Evolutionary conservation across 2,797 vertebrate species (phyloP), one percentile per base, ranked within the genome.

Genomic region (Chloroceryle amazona): DNA sequence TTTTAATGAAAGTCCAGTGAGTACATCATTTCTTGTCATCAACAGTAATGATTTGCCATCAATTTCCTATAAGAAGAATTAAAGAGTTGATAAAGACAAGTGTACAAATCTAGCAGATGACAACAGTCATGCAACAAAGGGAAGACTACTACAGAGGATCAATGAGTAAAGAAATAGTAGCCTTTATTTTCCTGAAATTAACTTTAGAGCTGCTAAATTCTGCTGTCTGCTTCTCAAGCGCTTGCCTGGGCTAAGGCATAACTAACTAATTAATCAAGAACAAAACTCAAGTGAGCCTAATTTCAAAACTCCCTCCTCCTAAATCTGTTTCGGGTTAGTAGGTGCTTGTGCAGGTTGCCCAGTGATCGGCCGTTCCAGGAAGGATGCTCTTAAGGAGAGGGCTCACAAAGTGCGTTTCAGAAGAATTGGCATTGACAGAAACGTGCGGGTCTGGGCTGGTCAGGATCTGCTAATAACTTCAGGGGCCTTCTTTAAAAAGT

Each of bases 1-100:
- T 98, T 99, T 99, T 98, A 99, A 99, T 37, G 99, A 99, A 98
- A 99, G 99, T 97, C 99, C 99, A 28, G 99, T 99, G 97, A 99
- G 98, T 95, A 99, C 99, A 70, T 99, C 99, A 80, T 99, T 99
- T 72, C 99, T 99, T 39, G 99, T 99, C 99, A 99, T 99, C 98
- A 99, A 97, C 85, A 99, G 98, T 96, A 99, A 98, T 73, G 99
- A 99, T 97, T 99, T 99, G 86, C 99, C 99, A 97, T 99, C 99
- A 87, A 99, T 99, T 98, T 99, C 99, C 99, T 99, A 98, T 91
- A 97, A 90, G 90, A 52, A 92, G 92, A 97, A 96, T 93, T 94
- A 97, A 93, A 97, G 58, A 89, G 35, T 86, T 80, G 88, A 95
- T 94, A 95, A 97, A 96, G 76, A 74, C 87, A 96, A 85, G 93